Evolutionary conservation across 2,888 invertebrate genomes (phyloP).

Genomic region (Rugalucina vietnamica): DNA sequence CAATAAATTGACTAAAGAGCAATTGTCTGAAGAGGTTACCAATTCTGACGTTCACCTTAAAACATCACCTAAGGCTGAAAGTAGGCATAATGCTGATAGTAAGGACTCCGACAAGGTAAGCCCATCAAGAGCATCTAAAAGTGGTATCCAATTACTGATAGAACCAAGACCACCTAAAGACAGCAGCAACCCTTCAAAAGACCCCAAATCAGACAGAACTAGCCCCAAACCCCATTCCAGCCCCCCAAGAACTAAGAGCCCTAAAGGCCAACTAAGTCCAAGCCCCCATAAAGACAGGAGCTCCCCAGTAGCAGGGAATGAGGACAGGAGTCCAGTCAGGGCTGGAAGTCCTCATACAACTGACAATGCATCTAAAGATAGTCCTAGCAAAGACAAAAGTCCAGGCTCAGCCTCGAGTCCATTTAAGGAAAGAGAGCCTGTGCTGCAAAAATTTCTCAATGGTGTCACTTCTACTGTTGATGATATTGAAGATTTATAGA

Average conservation of each 20-base stretch:
- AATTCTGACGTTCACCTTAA: background rate
- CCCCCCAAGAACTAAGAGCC: conserved; percentile 1
- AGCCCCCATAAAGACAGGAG: conserved; percentile 10
- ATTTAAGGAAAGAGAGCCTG: conserved; percentile 53
- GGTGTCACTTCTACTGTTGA: conserved; percentile 63
- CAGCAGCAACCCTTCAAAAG: conserved; percentile 16
- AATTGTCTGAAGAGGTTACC: background rate
- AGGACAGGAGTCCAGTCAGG: background rate
- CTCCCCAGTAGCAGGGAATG: background rate
- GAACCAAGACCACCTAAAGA: conserved; percentile 19
- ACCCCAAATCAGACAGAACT: background rate
- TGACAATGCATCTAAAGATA: background rate
- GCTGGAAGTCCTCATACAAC: background rate
- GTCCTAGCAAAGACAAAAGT: conserved; percentile 16
- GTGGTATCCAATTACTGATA: background rate
- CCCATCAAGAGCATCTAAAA: background rate
- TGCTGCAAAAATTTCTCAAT: conserved; percentile 57
- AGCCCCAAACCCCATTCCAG: conserved; percentile 10
- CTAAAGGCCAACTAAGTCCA: background rate
- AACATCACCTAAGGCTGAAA: background rate
- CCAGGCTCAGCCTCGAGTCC: conserved; percentile 26
- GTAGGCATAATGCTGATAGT: background rate
- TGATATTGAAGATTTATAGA: conserved; percentile 62
- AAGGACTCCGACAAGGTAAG: background rate
- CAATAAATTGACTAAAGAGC: conserved; percentile 2